Evolutionary conservation across 2,888 invertebrate species (phyloP).

Genomic region (Orthosia gracilis): DNA sequence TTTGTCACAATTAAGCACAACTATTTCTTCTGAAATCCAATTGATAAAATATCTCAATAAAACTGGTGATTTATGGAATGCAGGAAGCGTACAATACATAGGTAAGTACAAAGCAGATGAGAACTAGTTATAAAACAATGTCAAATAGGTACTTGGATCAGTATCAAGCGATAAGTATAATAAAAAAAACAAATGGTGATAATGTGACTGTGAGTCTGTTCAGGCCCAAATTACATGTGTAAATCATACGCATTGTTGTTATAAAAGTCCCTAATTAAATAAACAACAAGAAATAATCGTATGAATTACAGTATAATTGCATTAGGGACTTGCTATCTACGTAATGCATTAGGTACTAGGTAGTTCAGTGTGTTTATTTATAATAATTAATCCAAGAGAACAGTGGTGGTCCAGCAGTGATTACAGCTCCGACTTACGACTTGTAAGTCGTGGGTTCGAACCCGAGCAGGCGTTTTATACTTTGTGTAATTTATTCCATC

Average conservation of each 20-base stretch:
- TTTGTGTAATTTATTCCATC: too few relatives aligned
- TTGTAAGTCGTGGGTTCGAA: too few relatives aligned
- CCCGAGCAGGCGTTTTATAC: too few relatives aligned
- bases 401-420: too few relatives aligned
- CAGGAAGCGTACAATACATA: not conserved
- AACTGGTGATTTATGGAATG: not conserved
- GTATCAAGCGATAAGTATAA: not conserved
- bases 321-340: not conserved
- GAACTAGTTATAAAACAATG: not conserved
- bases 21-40: not conserved
- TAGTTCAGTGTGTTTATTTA: not conserved
- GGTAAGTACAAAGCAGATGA: not conserved
- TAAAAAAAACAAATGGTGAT: too few relatives aligned
- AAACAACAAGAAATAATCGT: not conserved
- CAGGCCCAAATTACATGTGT: too few relatives aligned
- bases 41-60: slow-evolving; percentile 2
- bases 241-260: too few relatives aligned
- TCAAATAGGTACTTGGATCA: not conserved
- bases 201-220: too few relatives aligned
- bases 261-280: too few relatives aligned
- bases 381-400: not conserved
- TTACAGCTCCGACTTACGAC: too few relatives aligned
- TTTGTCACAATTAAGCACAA: slow-evolving; percentile 1
- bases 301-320: not conserved
- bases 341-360: not conserved